phyloP scores from a whole-genome alignment of 2,888 invertebrate species.

The Andrena bicolor region DNA sequence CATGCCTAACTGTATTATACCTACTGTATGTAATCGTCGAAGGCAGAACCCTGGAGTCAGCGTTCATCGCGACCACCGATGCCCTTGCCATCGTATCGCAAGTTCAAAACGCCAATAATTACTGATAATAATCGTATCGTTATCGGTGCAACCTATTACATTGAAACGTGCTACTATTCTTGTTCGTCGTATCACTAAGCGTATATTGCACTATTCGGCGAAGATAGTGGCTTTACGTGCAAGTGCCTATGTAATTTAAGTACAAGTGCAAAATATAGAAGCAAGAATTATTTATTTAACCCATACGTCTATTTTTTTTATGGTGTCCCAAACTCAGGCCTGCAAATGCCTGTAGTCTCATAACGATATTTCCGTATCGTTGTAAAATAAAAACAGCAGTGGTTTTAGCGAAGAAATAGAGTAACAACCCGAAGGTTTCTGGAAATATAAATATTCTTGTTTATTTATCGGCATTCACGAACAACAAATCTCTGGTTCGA shows the following conservation, averaged over 20 bases:
- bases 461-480: slow-evolving; percentile 50
- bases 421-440: slow-evolving; percentile 23
- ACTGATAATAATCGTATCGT: neutral
- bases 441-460: slow-evolving; percentile 56
- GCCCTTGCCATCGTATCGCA: neutral
- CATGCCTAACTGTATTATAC: slow-evolving; percentile 9
- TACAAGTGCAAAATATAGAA: slow-evolving; percentile 69
- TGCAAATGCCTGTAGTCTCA: no score
- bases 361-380: no score
- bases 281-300: slow-evolving; percentile 68
- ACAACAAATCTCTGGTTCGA: slow-evolving; percentile 39
- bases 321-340: slow-evolving; percentile 54
- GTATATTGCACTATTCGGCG: slow-evolving; percentile 54
- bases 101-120: neutral
- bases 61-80: neutral
- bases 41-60: neutral
- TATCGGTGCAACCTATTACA: neutral
- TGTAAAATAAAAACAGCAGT: slow-evolving; percentile 1
- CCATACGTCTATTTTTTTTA: slow-evolving; percentile 22
- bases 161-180: neutral
- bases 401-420: slow-evolving; percentile 25
- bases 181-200: slow-evolving; percentile 42
- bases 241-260: slow-evolving; percentile 73
- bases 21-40: slow-evolving; percentile 39
- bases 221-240: slow-evolving; percentile 67